Base-by-base conservation (phyloP, 1,140 invertebrate genomes). In the Hycleus cichorii region DNA sequence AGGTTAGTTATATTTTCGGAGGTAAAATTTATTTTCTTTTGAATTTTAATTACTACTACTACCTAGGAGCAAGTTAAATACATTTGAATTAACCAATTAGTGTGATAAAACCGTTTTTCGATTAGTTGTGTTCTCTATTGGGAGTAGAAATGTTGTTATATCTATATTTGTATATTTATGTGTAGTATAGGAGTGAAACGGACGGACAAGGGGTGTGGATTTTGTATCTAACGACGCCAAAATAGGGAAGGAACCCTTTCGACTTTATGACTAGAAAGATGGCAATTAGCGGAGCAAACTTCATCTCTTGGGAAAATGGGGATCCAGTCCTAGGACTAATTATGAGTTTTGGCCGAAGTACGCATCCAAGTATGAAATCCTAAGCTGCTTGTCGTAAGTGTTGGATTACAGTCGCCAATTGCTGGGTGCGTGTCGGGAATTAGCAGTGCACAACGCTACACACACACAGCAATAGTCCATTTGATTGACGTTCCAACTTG, bases 371-470 rank as follows among this genome's bases (percentile, higher is more conserved):
- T 55, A 55, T 55, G 52, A 55, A 55, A 55, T 55, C 52, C 52
- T 55, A 55, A 55, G 52, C 52, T 55, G 45, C 44, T 47, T 55
- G 45, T 55, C 52, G 52, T 47, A 55, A 55, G 52, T 55, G 52
- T 55, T 55, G 52, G 52, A 55, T 55, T 55, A 55, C 52, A 55
- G 52, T 47, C 52, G 52, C 52, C 52, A 55, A 55, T 55, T 55
- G 46, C 52, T 18, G 52, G 45, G 45, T 55, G 52, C 52, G 52
- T 55, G 52, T 46, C 52, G 52, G 52, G 52, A 55, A 55, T 55
- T 55, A 55, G 44, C 24, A 45, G 27, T 39, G 43, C 40, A 46
- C 51, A 45, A 53, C 43, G 51, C 51, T 32, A 42, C 7, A 42
- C 9, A 11, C 9, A 42, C 40, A 39, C 39, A 39, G 1, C 1